Evolutionary conservation across 2,113 vertebrate genomes (phyloP), one percentile per base, ranked within the genome.

Genomic region (Neopipo cinnamomea): DNA sequence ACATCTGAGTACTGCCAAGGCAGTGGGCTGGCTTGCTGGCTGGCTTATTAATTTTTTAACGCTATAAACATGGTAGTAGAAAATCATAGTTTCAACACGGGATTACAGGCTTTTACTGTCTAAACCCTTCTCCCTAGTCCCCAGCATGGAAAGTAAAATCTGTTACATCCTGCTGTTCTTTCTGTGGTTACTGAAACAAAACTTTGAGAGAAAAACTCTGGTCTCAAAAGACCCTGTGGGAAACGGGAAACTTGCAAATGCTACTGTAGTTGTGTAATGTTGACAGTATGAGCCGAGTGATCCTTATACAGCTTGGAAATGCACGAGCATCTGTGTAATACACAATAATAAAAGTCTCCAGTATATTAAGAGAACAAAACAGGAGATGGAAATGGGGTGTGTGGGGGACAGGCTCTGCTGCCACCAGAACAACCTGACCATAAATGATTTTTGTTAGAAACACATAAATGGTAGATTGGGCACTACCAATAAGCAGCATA

Each of bases 131-230:
- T 84, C 89, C 70, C 88, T 77, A 89, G 83, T 85, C 91, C 49
- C 88, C 41, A 6, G 70, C 76, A 91, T 49, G 86, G 87, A 96
- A 97, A 97, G 94, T 94, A 93, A 97, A 97, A 97, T 96, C 89
- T 93, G 85, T 94, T 96, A 96, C 65, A 96, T 96, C 95, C 96
- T 97, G 97, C 94, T 97, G 96, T 95, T 97, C 91, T 95, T 98
- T 97, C 95, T 98, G 97, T 98, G 97, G 97, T 98, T 98, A 98
- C 80, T 95, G 85, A 96, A 97, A 95, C 88, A 95, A 95, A 92
- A 86, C 95, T 98, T 97, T 95, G 95, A 91, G 97, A 98, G 97
- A 96, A 97, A 97, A 97, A 89, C 79, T 93, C 92, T 94, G 81
- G 90, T 95, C 96, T 97, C 96, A 88, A 87, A 96, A 97, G 96